A percentile compares a stretch with the other conserved stretches of the same genome.
Conservation (phyloP, 2,888 invertebrate genomes). For the Anodontia alba region DNA sequence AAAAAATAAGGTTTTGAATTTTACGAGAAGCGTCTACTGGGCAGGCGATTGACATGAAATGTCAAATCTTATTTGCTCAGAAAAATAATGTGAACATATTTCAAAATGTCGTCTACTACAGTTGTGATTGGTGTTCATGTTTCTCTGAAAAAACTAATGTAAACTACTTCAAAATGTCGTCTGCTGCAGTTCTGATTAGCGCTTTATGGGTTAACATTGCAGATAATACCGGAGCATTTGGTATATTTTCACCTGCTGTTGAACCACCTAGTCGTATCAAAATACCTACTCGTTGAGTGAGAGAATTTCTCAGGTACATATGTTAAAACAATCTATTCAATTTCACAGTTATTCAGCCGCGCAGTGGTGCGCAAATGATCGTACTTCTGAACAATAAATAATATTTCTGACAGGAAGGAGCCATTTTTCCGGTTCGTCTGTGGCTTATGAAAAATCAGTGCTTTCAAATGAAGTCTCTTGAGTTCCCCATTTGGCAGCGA, state of each 20-base stretch:
- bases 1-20: too few species aligned
- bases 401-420: constrained; percentile 3
- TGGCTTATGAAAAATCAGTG: not conserved
- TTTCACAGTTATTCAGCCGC: constrained; percentile 10
- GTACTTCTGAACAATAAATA: not conserved
- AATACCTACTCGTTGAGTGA: not conserved
- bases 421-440: not conserved
- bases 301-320: not conserved
- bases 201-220: too few species aligned
- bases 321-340: constrained; percentile 3
- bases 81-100: too few species aligned
- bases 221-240: too few species aligned
- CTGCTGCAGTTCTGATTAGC: too few species aligned
- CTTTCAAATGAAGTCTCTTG: not conserved
- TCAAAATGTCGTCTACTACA: too few species aligned
- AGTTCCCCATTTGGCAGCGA: not conserved
- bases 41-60: too few species aligned
- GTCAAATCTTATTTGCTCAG: too few species aligned
- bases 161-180: too few species aligned
- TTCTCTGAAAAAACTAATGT: too few species aligned
- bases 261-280: not conserved
- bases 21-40: too few species aligned
- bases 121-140: too few species aligned
- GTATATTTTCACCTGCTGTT: not conserved
- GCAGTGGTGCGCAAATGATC: constrained; percentile 1